These are phyloP conservation scores for Phaethon lepturus DNA, from an alignment of 2,113 vertebrate genomes.

Conservation along the genomic window DNA sequence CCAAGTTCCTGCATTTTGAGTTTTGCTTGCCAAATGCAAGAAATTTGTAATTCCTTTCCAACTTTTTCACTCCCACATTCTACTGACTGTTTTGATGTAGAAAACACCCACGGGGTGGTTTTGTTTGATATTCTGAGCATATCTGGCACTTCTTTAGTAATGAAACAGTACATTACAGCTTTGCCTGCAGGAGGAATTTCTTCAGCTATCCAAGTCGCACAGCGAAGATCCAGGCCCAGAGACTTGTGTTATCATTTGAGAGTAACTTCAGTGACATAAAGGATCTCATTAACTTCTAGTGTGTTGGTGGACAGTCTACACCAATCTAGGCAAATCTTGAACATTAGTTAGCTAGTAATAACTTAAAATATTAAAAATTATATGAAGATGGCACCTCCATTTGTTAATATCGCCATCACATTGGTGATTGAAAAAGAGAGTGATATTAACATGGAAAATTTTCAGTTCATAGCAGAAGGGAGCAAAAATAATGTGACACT, in stretches of 20 bases:
- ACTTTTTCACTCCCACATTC: neutral
- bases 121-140: neutral
- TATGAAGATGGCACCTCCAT: neutral
- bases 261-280: neutral
- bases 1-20: neutral
- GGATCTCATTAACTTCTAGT: neutral
- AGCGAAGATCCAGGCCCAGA: neutral
- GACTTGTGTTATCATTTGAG: neutral
- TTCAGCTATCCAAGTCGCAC: neutral
- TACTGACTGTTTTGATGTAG: neutral
- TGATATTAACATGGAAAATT: neutral
- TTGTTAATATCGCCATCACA: neutral
- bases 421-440: neutral
- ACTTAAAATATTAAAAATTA: neutral
- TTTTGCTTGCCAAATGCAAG: neutral
- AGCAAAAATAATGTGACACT: neutral
- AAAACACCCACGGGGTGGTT: neutral
- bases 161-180: neutral
- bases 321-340: neutral
- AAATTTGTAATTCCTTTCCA: neutral
- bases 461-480: neutral
- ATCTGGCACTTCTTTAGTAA: neutral
- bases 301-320: neutral
- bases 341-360: neutral
- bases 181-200: neutral